Conservation (phyloP, 2,888 invertebrate species). For the Thera obeliscata region DNA sequence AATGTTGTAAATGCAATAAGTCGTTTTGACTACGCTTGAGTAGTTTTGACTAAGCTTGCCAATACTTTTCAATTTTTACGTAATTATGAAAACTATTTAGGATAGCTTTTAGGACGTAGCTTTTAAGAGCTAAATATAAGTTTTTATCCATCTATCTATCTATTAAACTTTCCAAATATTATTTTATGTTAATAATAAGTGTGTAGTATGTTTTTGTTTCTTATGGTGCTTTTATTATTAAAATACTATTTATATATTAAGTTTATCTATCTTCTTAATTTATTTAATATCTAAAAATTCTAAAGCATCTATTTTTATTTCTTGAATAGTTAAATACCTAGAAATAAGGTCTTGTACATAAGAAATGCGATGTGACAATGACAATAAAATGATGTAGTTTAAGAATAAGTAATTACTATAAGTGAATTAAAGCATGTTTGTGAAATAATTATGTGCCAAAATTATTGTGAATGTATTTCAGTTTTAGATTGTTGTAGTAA, state of each 20-base stretch:
- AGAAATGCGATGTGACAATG: constrained; percentile 68
- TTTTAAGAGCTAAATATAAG: no score
- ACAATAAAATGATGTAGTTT: constrained; percentile 63
- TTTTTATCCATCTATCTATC: no score
- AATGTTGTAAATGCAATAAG: constrained; percentile 48
- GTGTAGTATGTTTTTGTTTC: no score
- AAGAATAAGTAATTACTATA: constrained; percentile 7
- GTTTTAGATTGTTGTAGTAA: constrained; percentile 2
- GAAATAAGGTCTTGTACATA: constrained; percentile 47
- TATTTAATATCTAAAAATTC: not conserved
- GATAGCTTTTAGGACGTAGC: no score
- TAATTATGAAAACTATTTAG: not conserved
- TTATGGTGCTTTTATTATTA: no score
- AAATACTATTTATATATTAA: not conserved
- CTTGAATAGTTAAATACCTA: not conserved
- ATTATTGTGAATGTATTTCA: constrained; percentile 25
- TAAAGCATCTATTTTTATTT: not conserved
- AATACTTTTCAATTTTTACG: constrained; percentile 3
- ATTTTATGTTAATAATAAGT: no score
- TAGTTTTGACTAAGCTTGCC: constrained; percentile 17
- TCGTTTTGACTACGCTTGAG: constrained; percentile 14
- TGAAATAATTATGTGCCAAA: constrained; percentile 26
- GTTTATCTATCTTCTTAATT: not conserved
- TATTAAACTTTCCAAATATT: no score
- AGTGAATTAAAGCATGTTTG: constrained; percentile 1